Percentiles rank a stretch among this genome's conserved stretches.
Conservation (phyloP, 1,140 invertebrate genomes). For the Eriosoma lanigerum region DNA sequence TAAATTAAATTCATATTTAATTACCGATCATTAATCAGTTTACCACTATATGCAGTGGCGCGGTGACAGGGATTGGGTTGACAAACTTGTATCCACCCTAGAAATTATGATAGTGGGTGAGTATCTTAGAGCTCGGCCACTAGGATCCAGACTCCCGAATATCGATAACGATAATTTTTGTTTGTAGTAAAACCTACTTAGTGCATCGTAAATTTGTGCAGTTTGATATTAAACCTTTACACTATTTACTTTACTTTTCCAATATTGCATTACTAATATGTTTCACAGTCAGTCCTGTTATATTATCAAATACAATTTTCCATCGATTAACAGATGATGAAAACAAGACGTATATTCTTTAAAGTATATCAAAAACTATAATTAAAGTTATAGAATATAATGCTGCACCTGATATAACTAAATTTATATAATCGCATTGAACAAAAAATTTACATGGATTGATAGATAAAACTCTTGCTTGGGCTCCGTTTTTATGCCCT, state of each 20-base stretch:
- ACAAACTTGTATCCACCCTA: too few species aligned
- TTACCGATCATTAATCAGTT: too few species aligned
- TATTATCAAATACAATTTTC: not conserved
- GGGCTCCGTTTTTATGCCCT: slow-evolving; percentile 6
- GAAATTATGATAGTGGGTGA: too few species aligned
- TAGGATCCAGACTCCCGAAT: too few species aligned
- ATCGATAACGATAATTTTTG: too few species aligned
- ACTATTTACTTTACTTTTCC: not conserved
- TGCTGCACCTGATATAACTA: not conserved
- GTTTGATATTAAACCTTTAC: not conserved
- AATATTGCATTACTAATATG: not conserved
- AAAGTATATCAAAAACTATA: not conserved
- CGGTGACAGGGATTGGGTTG: too few species aligned
- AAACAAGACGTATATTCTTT: slow-evolving; percentile 12
- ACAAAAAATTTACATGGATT: not conserved
- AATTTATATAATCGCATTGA: slow-evolving; percentile 3
- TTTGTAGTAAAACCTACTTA: too few species aligned
- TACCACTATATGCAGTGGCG: too few species aligned
- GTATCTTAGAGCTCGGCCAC: too few species aligned
- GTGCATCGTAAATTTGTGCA: not conserved
- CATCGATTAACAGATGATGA: not conserved
- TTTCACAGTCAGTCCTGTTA: slow-evolving; percentile 3
- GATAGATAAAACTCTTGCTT: not conserved
- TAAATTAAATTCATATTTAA: too few species aligned
- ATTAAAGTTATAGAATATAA: not conserved